Conservation (phyloP, 2,888 invertebrate genomes). For the Apocheima hispidaria region DNA sequence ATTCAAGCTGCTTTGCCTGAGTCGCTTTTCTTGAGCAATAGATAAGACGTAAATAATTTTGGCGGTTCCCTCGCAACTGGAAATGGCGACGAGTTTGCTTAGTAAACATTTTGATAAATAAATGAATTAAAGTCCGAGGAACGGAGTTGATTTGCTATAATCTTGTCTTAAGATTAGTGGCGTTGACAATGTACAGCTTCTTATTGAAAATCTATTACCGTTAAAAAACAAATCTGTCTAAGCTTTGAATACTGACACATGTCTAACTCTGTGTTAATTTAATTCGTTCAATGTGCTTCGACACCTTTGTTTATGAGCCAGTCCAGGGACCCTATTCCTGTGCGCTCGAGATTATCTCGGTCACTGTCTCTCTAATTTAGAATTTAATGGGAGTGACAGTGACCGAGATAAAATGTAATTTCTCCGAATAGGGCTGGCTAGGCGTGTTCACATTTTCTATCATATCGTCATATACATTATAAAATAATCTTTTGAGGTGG, state of each 20-base stretch:
- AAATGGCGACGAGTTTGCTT: slow-evolving; percentile 56
- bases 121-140: slow-evolving; percentile 58
- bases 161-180: slow-evolving; percentile 34
- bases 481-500: too few relatives aligned
- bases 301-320: too few relatives aligned
- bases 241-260: slow-evolving; percentile 4
- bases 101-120: slow-evolving; percentile 71
- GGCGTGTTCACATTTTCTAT: too few relatives aligned
- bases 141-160: slow-evolving; percentile 46
- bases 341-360: too few relatives aligned
- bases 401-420: too few relatives aligned
- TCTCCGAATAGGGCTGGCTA: too few relatives aligned
- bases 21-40: slow-evolving; percentile 50
- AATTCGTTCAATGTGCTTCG: too few relatives aligned
- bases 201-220: neutral
- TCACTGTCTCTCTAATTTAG: too few relatives aligned
- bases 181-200: slow-evolving; percentile 19
- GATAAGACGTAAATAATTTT: slow-evolving; percentile 63
- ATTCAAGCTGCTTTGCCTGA: slow-evolving; percentile 57
- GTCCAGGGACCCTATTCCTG: too few relatives aligned
- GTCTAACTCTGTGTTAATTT: neutral
- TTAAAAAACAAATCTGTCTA: neutral
- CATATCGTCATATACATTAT: too few relatives aligned
- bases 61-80: slow-evolving; percentile 53
- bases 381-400: too few relatives aligned